phyloP scores from a whole-genome alignment of 37 sponge, comb jelly and placozoan species.

The Hexactinellida sp. region DNA sequence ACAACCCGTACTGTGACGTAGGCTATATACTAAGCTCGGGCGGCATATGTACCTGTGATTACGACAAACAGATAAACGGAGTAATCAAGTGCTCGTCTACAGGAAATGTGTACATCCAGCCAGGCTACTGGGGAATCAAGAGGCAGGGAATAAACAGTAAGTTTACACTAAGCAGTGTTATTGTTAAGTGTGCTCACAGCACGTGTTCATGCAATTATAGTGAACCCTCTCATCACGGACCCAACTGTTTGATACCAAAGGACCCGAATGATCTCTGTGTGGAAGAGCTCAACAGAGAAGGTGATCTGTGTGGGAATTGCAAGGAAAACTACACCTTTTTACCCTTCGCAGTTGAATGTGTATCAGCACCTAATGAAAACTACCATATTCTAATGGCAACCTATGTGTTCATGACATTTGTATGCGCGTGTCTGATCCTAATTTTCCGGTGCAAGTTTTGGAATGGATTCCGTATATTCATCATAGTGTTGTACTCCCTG shows the following conservation, averaged over 20 bases:
- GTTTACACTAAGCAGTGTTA: neutral
- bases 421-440: neutral
- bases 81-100: neutral
- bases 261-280: neutral
- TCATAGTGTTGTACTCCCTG: neutral
- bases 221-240: neutral
- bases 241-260: neutral
- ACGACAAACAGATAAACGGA: neutral
- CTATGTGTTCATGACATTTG: neutral
- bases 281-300: neutral
- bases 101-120: neutral
- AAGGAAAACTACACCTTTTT: neutral
- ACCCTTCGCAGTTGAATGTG: neutral
- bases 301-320: neutral
- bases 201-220: neutral
- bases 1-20: neutral
- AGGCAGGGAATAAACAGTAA: neutral
- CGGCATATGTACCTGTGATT: neutral
- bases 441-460: constrained; percentile 12
- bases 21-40: neutral
- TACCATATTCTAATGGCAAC: neutral
- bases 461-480: neutral
- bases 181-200: constrained; percentile 6
- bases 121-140: neutral
- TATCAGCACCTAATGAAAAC: neutral